Evolutionary conservation across 1,140 invertebrate genomes (phyloP).

Genomic region (Pararge aegeria): DNA sequence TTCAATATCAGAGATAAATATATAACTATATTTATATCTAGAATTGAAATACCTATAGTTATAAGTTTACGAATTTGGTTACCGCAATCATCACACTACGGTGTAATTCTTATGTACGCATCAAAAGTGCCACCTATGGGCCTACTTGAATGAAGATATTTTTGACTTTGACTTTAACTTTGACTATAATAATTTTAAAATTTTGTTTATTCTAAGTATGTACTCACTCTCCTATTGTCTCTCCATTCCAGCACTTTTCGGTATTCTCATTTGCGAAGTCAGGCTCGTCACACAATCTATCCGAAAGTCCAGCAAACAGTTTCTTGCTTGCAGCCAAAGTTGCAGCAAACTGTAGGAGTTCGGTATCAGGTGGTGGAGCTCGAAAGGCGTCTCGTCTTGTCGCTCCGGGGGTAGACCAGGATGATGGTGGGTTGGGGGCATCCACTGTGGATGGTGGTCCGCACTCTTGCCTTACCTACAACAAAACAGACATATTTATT

Average conservation of each 20-base stretch:
- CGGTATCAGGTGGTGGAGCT: constrained; percentile 74
- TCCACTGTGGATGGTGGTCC: constrained; percentile 70
- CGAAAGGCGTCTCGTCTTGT: constrained; percentile 51
- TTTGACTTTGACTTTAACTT: no score
- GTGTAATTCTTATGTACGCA: no score
- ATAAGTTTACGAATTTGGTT: no score
- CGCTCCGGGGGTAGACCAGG: constrained; percentile 41
- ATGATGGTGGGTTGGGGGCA: constrained; percentile 35
- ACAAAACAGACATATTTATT: constrained; percentile 11
- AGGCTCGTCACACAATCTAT: constrained; percentile 83
- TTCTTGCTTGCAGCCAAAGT: constrained; percentile 84
- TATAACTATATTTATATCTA: no score
- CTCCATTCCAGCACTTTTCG: constrained; percentile 88
- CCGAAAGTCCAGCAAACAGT: constrained; percentile 85
- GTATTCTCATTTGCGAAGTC: constrained; percentile 81
- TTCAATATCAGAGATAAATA: no score
- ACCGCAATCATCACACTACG: no score
- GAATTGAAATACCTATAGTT: no score
- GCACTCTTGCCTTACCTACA: constrained; percentile 80
- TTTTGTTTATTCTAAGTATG: no score
- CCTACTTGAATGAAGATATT: no score
- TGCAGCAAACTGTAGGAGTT: constrained; percentile 84
- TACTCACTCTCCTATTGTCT: constrained; percentile 88
- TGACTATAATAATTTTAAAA: no score
- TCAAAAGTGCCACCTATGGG: no score